Conservation (phyloP, 1,140 invertebrate species). For the Drosophila ficusphila region DNA sequence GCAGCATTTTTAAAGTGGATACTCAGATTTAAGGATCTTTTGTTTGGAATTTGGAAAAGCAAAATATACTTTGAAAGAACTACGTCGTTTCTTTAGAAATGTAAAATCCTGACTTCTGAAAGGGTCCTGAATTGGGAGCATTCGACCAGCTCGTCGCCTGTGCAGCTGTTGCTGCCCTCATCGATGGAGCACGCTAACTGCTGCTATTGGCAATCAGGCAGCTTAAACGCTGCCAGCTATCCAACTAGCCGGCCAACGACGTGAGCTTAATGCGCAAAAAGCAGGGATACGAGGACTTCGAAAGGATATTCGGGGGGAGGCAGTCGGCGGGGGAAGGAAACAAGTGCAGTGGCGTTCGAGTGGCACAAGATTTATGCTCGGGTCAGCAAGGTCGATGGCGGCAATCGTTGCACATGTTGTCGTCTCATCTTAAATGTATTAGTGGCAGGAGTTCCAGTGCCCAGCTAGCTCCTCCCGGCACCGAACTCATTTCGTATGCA, state of each 20-base stretch:
- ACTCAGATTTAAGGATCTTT: no score
- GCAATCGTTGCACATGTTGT: slow-evolving; percentile 79
- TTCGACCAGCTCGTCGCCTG: slow-evolving; percentile 64
- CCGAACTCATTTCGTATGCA: slow-evolving; percentile 73
- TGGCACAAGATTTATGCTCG: slow-evolving; percentile 74
- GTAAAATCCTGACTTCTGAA: no score
- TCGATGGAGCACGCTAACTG: slow-evolving; percentile 43
- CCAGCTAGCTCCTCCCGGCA: neutral
- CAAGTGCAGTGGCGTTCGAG: slow-evolving; percentile 65
- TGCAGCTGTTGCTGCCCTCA: slow-evolving; percentile 56
- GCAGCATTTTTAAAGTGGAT: no score
- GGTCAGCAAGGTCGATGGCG: slow-evolving; percentile 63
- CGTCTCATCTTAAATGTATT: slow-evolving; percentile 83
- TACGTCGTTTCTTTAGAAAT: no score
- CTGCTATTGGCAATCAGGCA: slow-evolving; percentile 61
- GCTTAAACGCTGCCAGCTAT: slow-evolving; percentile 40
- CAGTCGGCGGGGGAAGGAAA: neutral
- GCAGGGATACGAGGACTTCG: slow-evolving; percentile 26
- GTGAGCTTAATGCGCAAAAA: slow-evolving; percentile 73
- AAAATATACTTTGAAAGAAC: no score
- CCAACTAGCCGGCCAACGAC: slow-evolving; percentile 42
- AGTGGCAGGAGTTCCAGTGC: slow-evolving; percentile 43
- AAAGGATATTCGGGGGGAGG: neutral
- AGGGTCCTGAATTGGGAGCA: no score
- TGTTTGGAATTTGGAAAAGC: no score